phyloP scores from a whole-genome alignment of 2,113 vertebrate species.

The Entelurus aequoreus region DNA sequence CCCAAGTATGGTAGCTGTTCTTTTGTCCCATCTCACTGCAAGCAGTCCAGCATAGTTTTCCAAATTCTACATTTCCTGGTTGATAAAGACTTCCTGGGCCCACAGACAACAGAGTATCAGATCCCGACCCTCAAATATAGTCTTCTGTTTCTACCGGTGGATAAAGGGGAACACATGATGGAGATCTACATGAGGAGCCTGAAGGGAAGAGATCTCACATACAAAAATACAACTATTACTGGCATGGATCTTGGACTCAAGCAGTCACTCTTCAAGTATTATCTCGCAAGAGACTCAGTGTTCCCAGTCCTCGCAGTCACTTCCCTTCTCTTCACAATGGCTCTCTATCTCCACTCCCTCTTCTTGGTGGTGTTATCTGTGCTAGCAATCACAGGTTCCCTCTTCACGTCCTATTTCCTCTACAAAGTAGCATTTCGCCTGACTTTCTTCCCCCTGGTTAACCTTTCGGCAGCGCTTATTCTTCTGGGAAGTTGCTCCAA shows the following conservation, averaged over 20 bases:
- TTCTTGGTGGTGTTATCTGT: slow-evolving; percentile 84
- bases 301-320: slow-evolving; percentile 84
- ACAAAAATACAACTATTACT: slow-evolving; percentile 87
- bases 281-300: slow-evolving; percentile 84
- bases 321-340: slow-evolving; percentile 83
- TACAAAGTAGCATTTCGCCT: slow-evolving; percentile 90
- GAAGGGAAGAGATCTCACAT: slow-evolving; percentile 76
- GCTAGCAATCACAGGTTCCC: slow-evolving; percentile 78
- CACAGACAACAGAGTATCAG: slow-evolving; percentile 90
- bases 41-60: slow-evolving; percentile 79
- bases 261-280: slow-evolving; percentile 86
- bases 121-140: slow-evolving; percentile 96
- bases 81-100: slow-evolving; percentile 91
- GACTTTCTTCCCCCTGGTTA: slow-evolving; percentile 90
- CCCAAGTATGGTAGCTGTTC: slow-evolving; percentile 77
- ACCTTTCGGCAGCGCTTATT: slow-evolving; percentile 80
- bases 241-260: slow-evolving; percentile 97
- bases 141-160: slow-evolving; percentile 84
- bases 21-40: slow-evolving; percentile 86
- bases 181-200: slow-evolving; percentile 87
- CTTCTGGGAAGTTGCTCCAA: slow-evolving; percentile 87
- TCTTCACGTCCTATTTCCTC: slow-evolving; percentile 88
- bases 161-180: slow-evolving; percentile 87
- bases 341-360: slow-evolving; percentile 85
- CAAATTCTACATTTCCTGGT: slow-evolving; percentile 92